Conservation (phyloP, 35 echinoderm and acorn worm species). For the Stichopus chloronotus region DNA sequence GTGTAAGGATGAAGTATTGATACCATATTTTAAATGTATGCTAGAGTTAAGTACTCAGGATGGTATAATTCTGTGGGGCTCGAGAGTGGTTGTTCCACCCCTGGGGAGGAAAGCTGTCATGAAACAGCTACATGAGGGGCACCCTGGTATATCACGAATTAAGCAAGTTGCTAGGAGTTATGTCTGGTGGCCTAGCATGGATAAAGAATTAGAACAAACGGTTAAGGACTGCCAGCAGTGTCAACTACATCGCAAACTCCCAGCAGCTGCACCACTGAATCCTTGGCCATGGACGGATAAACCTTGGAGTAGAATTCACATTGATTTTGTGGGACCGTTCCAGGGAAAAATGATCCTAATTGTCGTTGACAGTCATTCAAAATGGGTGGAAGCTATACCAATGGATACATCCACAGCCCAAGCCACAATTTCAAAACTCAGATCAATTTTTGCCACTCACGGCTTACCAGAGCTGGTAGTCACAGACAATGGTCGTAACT, state of each 20-base stretch:
- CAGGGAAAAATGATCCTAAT: constrained; percentile 66
- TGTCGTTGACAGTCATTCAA: constrained; percentile 71
- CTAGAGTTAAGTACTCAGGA: constrained; percentile 47
- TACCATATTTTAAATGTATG: constrained; percentile 48
- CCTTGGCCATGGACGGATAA: constrained; percentile 64
- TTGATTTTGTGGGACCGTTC: constrained; percentile 70
- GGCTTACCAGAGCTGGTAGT: constrained; percentile 71
- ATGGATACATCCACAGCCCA: constrained; percentile 60
- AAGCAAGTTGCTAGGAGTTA: constrained; percentile 79
- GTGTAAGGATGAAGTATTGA: constrained; percentile 23
- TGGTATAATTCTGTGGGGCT: constrained; percentile 61
- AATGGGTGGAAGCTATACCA: constrained; percentile 67
- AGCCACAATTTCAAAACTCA: constrained; percentile 58
- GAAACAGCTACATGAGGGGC: constrained; percentile 66
- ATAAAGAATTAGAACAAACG: constrained; percentile 44
- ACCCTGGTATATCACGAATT: constrained; percentile 69
- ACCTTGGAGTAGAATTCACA: constrained; percentile 72
- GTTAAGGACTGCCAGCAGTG: constrained; percentile 61
- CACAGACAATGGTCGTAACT: constrained; percentile 65
- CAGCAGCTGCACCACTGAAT: constrained; percentile 50
- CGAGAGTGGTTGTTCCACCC: constrained; percentile 61
- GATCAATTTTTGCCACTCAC: constrained; percentile 67
- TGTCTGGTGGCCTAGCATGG: constrained; percentile 67
- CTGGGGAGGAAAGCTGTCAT: constrained; percentile 55
- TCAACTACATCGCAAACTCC: constrained; percentile 51